Evolutionary conservation across 2,113 vertebrate species (phyloP).

Genomic region (Glaucomys volans): DNA sequence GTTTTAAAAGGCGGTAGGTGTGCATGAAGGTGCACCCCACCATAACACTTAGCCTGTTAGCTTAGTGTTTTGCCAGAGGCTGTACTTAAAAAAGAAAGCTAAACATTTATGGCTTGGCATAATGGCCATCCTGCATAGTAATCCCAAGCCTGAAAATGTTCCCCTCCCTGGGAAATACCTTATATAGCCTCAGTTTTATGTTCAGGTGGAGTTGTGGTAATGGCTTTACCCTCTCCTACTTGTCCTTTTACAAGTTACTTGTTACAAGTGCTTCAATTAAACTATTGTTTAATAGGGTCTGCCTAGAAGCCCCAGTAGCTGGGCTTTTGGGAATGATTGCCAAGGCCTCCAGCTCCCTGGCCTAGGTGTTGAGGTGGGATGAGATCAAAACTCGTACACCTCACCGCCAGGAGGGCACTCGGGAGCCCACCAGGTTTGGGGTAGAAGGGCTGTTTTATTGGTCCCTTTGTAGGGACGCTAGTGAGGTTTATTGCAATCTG

Average conservation of each 20-base stretch:
- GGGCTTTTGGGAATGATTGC: background rate
- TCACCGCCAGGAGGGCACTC: background rate
- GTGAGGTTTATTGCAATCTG: background rate
- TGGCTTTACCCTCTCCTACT: constrained; percentile 4
- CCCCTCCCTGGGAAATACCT: constrained; percentile 34
- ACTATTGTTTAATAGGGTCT: background rate
- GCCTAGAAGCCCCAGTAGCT: background rate
- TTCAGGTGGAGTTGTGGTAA: constrained; percentile 51
- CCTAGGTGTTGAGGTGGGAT: background rate
- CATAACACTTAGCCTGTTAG: constrained; percentile 23
- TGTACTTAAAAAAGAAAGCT: constrained; percentile 38
- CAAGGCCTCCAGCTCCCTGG: background rate
- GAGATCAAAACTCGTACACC: background rate
- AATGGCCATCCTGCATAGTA: background rate
- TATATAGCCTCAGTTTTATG: background rate
- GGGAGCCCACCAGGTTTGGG: background rate
- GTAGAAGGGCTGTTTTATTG: background rate
- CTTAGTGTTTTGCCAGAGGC: constrained; percentile 2
- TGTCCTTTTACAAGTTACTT: constrained; percentile 24
- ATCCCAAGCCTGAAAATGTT: background rate
- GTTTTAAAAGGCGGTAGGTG: background rate
- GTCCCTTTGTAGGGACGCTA: background rate
- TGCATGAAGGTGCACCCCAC: background rate
- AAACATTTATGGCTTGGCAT: background rate
- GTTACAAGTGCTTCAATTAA: constrained; percentile 50